phyloP scores from a whole-genome alignment of 2,797 vertebrate species.

The Notoglanidium macrostoma region DNA sequence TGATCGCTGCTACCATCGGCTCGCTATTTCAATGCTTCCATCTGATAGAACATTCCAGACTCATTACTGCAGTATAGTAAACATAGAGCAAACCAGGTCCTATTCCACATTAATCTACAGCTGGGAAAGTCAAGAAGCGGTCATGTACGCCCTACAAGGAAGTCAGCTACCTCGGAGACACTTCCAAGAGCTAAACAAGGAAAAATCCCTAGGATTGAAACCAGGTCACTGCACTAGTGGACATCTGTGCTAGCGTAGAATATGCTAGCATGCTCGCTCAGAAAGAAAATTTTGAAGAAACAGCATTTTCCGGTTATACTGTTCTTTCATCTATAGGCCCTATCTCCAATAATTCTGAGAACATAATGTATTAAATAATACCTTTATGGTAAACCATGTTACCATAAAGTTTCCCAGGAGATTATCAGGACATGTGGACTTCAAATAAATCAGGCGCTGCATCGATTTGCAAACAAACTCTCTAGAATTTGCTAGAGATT shows the following conservation, averaged over 20 bases:
- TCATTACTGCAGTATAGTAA: slow-evolving; percentile 39
- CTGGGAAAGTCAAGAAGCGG: slow-evolving; percentile 34
- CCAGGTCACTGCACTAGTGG: not conserved
- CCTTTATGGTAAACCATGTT: not conserved
- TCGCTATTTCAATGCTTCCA: slow-evolving; percentile 21
- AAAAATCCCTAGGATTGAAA: not conserved
- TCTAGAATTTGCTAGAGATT: not conserved
- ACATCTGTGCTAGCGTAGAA: not conserved
- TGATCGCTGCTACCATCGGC: slow-evolving; percentile 31
- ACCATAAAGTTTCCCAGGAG: not conserved
- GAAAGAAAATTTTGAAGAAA: not conserved
- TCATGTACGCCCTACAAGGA: slow-evolving; percentile 21
- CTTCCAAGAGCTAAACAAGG: slow-evolving; percentile 1
- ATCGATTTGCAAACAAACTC: not conserved
- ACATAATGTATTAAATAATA: not conserved
- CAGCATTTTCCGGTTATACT: not conserved
- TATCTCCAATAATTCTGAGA: not conserved
- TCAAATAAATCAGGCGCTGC: not conserved
- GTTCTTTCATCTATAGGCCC: not conserved
- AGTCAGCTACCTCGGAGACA: not conserved
- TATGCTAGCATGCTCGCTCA: not conserved
- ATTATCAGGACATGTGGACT: not conserved
- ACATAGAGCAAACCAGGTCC: slow-evolving; percentile 43
- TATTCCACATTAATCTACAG: slow-evolving; percentile 37
- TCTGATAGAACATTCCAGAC: slow-evolving; percentile 48